These are phyloP conservation scores for Spea bombifrons DNA, from an alignment of 2,113 vertebrate genomes.

Conservation along the genomic window DNA sequence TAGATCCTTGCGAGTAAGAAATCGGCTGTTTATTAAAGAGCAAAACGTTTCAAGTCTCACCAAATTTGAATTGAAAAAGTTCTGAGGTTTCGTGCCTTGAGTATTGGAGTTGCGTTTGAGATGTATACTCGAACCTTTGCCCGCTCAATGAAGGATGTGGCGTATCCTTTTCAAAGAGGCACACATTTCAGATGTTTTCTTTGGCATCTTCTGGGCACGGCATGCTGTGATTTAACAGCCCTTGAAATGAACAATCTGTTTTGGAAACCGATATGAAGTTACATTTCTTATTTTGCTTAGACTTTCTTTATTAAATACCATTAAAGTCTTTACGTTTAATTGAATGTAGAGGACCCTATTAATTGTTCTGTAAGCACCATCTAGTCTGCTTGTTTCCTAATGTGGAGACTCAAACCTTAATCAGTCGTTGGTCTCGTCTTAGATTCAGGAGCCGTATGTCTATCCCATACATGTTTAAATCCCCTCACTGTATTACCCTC, in stretches of 20 bases:
- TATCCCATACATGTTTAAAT: too few relatives aligned
- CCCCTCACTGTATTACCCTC: too few relatives aligned
- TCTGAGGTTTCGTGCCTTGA: constrained; percentile 46
- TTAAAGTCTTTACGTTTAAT: constrained; percentile 21
- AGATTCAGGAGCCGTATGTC: too few relatives aligned
- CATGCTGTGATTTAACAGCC: constrained; percentile 62
- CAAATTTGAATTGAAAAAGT: too few relatives aligned
- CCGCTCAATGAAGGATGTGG: constrained; percentile 68
- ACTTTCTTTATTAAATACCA: constrained; percentile 53
- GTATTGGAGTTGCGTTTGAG: constrained; percentile 59
- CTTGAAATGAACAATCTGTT: constrained; percentile 64
- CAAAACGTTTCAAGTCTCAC: too few relatives aligned
- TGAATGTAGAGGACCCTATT: too few relatives aligned
- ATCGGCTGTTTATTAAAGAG: too few relatives aligned
- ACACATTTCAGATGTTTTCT: constrained; percentile 64
- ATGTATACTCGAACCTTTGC: constrained; percentile 63
- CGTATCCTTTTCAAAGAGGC: constrained; percentile 68
- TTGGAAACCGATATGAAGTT: constrained; percentile 59
- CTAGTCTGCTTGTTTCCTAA: too few relatives aligned
- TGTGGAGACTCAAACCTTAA: too few relatives aligned
- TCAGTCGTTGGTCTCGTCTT: too few relatives aligned
- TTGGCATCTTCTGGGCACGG: constrained; percentile 64
- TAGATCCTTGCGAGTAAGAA: too few relatives aligned
- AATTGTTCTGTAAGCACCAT: too few relatives aligned
- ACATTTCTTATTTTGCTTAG: neutral